phyloP scores from a whole-genome alignment of 2,797 vertebrate species.

The Melopsittacus undulatus region DNA sequence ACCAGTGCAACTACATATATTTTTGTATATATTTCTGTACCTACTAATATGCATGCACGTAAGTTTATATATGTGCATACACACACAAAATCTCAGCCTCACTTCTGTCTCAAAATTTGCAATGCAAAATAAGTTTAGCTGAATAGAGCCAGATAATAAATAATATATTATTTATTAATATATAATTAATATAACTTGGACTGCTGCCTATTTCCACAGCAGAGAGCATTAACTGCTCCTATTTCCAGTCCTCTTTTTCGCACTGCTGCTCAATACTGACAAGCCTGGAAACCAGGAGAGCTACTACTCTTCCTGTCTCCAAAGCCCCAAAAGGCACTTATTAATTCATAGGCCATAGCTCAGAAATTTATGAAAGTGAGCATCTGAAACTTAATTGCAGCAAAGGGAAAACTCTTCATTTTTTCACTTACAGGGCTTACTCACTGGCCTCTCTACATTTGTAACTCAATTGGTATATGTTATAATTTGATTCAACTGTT shows the following conservation, averaged over 20 bases:
- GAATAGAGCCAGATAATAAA: neutral
- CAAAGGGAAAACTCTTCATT: neutral
- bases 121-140: neutral
- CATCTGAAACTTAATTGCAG: neutral
- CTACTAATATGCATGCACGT: neutral
- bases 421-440: neutral
- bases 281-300: neutral
- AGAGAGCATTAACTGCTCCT: neutral
- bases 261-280: neutral
- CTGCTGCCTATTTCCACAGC: neutral
- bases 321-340: neutral
- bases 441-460: neutral
- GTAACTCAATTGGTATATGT: neutral
- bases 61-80: neutral
- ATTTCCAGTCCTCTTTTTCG: neutral
- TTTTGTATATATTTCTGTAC: neutral
- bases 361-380: constrained; percentile 6
- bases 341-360: constrained; percentile 19
- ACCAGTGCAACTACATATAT: neutral
- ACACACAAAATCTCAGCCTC: neutral
- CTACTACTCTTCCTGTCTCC: neutral
- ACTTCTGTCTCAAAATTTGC: neutral
- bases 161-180: neutral
- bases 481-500: neutral
- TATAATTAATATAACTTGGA: neutral